phyloP scores from a whole-genome alignment of 2,113 vertebrate species.

The Galeopterus variegatus region DNA sequence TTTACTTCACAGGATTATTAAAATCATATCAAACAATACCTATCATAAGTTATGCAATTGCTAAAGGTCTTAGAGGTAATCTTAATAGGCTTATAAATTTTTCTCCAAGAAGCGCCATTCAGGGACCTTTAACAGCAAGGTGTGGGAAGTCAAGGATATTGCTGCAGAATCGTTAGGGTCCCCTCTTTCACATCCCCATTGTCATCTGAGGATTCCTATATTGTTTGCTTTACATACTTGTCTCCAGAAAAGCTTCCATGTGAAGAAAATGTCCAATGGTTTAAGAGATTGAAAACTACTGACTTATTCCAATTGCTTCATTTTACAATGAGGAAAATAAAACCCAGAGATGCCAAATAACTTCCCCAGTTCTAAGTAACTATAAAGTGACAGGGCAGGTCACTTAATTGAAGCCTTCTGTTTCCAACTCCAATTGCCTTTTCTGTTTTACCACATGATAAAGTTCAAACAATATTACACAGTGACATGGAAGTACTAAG shows the following conservation, averaged over 20 bases:
- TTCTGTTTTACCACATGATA: background rate
- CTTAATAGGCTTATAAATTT: background rate
- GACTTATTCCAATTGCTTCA: background rate
- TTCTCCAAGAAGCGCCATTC: background rate
- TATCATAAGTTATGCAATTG: background rate
- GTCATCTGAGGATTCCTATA: background rate
- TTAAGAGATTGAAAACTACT: slow-evolving; percentile 2
- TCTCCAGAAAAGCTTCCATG: background rate
- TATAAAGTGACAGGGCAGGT: background rate
- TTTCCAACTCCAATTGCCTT: background rate
- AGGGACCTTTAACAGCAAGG: background rate
- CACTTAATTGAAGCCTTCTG: background rate
- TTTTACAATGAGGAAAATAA: slow-evolving; percentile 1
- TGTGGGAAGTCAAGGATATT: background rate
- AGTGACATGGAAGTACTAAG: background rate
- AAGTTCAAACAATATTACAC: background rate
- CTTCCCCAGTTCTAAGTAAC: background rate
- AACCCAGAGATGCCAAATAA: slow-evolving; percentile 20
- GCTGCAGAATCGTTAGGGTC: too few relatives aligned
- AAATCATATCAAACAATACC: background rate
- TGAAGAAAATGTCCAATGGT: background rate
- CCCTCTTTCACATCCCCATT: background rate
- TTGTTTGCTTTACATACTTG: background rate
- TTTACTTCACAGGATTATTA: background rate
- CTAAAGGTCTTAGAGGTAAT: background rate